phyloP scores from a whole-genome alignment of 1,140 invertebrate genomes.

The Chelonus insularis region DNA sequence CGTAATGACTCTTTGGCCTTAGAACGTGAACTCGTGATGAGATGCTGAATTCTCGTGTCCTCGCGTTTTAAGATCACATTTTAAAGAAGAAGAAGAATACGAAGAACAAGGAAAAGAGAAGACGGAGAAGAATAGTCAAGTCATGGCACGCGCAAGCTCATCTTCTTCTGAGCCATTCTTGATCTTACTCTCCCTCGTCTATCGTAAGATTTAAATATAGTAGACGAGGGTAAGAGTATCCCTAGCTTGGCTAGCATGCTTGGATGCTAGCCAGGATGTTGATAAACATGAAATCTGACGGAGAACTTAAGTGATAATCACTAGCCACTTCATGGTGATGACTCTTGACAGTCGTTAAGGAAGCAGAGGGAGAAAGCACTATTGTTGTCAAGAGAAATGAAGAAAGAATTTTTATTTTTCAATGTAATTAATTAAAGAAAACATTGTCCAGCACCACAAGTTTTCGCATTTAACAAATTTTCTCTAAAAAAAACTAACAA shows the following conservation, averaged over 20 bases:
- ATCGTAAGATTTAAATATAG: conserved; percentile 24
- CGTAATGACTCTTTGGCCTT: background rate
- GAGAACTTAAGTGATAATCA: background rate
- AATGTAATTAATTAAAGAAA: too few relatives aligned
- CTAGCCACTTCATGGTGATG: background rate
- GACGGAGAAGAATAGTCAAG: too few relatives aligned
- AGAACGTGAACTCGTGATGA: conserved; percentile 14
- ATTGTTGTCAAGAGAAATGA: too few relatives aligned
- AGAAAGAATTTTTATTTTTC: too few relatives aligned
- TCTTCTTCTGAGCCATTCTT: background rate
- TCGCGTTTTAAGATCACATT: background rate
- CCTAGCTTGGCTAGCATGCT: background rate
- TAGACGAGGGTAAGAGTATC: conserved; percentile 2
- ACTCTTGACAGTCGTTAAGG: background rate
- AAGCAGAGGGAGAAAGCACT: background rate
- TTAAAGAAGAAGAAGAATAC: too few relatives aligned
- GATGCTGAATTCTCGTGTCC: conserved; percentile 4
- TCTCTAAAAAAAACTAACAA: too few relatives aligned
- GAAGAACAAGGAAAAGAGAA: too few relatives aligned
- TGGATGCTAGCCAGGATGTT: conserved; percentile 11
- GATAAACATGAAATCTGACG: conserved; percentile 11
- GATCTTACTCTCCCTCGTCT: background rate
- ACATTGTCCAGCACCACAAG: too few relatives aligned
- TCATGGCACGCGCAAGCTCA: background rate
- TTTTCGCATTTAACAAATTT: too few relatives aligned